Percentiles rank a stretch among this genome's conserved stretches.
Evolutionary conservation across 92 coral and sea anemone genomes (phyloP).

Genomic region (Isaurus tuberculatus): DNA sequence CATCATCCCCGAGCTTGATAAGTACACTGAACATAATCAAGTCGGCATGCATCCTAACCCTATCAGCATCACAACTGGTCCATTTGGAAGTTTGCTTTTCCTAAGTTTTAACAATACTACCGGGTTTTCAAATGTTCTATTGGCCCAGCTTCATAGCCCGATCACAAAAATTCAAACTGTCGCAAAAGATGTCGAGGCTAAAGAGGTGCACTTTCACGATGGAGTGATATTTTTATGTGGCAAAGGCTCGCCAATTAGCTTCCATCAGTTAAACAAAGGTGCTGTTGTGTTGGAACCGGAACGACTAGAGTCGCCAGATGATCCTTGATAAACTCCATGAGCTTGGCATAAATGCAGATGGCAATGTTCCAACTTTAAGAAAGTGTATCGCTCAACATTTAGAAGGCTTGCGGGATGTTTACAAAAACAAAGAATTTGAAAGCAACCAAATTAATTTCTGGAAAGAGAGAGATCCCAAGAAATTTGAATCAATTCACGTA

Average conservation of each 20-base stretch:
- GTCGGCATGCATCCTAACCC: constrained; percentile 46
- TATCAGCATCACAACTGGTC: constrained; percentile 37
- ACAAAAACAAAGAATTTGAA: constrained; percentile 21
- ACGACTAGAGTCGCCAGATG: background rate
- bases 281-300: constrained; percentile 25
- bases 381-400: constrained; percentile 8
- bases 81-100: constrained; percentile 32
- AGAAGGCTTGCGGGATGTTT: constrained; percentile 5
- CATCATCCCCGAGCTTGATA: constrained; percentile 51
- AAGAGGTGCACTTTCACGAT: constrained; percentile 7
- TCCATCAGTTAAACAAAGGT: constrained; percentile 28
- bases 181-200: constrained; percentile 14
- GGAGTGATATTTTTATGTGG: constrained; percentile 50
- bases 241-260: constrained; percentile 33
- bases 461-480: constrained; percentile 26
- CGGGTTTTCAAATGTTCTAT: constrained; percentile 26
- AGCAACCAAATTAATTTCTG: constrained; percentile 34
- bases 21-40: constrained; percentile 50
- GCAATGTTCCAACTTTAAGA: constrained; percentile 33
- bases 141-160: constrained; percentile 44
- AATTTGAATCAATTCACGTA: constrained; percentile 25
- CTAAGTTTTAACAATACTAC: constrained; percentile 5
- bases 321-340: constrained; percentile 17
- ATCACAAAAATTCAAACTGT: constrained; percentile 46
- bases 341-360: constrained; percentile 3